phyloP scores from a whole-genome alignment of 1,140 invertebrate genomes.

The Drosophila nasuta region DNA sequence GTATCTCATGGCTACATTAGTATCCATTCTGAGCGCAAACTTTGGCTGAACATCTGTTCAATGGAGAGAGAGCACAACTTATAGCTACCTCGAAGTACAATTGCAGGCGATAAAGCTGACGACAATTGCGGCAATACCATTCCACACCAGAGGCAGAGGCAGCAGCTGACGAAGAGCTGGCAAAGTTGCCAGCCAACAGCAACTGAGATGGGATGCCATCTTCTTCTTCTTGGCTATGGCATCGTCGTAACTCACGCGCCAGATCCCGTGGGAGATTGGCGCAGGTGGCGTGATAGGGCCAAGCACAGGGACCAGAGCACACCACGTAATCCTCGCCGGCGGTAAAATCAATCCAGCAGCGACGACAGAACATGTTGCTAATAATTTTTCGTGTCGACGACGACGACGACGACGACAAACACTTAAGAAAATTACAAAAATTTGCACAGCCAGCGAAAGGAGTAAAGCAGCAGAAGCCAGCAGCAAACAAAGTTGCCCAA shows the following conservation, averaged over 20 bases:
- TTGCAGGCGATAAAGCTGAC: slow-evolving; percentile 81
- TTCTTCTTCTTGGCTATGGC: neutral
- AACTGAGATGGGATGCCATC: too few relatives aligned
- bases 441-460: slow-evolving; percentile 29
- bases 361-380: slow-evolving; percentile 82
- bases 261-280: slow-evolving; percentile 64
- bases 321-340: slow-evolving; percentile 44
- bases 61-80: neutral
- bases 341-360: slow-evolving; percentile 82
- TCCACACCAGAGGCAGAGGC: slow-evolving; percentile 47
- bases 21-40: neutral
- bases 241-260: slow-evolving; percentile 44
- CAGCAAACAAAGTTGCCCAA: slow-evolving; percentile 1
- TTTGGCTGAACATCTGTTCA: neutral
- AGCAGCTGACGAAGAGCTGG: too few relatives aligned
- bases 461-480: slow-evolving; percentile 5
- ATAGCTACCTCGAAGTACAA: slow-evolving; percentile 77
- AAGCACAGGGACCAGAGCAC: slow-evolving; percentile 69
- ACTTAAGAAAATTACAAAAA: slow-evolving; percentile 74
- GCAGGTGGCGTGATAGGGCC: slow-evolving; percentile 61
- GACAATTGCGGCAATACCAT: slow-evolving; percentile 81
- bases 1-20: slow-evolving; percentile 1
- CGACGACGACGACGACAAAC: slow-evolving; percentile 31
- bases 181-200: neutral
- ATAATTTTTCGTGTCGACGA: slow-evolving; percentile 54